A percentile compares a stretch with the other conserved stretches of the same genome.
phyloP scores from a whole-genome alignment of 2,888 invertebrate genomes.

The Thumatha senex region DNA sequence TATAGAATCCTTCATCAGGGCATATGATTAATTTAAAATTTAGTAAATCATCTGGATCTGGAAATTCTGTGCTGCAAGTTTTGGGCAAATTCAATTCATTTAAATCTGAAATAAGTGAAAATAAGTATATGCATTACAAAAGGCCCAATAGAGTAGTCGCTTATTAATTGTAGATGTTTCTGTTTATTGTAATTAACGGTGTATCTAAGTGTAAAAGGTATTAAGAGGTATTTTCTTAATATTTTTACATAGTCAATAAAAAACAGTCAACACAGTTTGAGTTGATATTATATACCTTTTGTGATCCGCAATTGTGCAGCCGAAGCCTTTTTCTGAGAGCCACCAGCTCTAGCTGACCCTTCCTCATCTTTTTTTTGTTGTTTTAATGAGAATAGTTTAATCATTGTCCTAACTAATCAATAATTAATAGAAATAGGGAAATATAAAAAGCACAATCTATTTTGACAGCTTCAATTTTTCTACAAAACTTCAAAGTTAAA shows the following conservation, averaged over 20 bases:
- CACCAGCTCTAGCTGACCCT: constrained; percentile 84
- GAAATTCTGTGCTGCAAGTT: constrained; percentile 97
- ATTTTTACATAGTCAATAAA: constrained; percentile 6
- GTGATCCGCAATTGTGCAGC: constrained; percentile 98
- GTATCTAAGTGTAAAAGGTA: not conserved
- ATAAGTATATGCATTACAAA: not conserved
- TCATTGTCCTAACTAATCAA: constrained; percentile 88
- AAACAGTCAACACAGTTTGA: constrained; percentile 14
- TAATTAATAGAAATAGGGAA: constrained; percentile 66
- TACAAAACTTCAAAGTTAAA: constrained; percentile 32
- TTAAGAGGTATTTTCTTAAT: not conserved
- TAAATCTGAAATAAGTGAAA: constrained; percentile 89
- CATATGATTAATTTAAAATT: constrained; percentile 98
- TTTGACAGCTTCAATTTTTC: constrained; percentile 69
- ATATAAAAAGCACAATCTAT: constrained; percentile 67
- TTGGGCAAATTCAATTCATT: constrained; percentile 98
- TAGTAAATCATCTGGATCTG: constrained; percentile 97
- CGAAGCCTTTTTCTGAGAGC: constrained; percentile 95
- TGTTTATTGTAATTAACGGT: not conserved
- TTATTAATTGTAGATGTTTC: not conserved
- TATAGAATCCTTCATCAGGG: constrained; percentile 98
- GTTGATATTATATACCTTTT: constrained; percentile 88
- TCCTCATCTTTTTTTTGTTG: constrained; percentile 99
- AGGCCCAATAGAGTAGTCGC: too few species aligned
- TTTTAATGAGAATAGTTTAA: constrained; percentile 98